Percentiles rank a stretch among this genome's conserved stretches.
Evolutionary conservation across 2,888 invertebrate species (phyloP).

Genomic region (Diarsia mendica): DNA sequence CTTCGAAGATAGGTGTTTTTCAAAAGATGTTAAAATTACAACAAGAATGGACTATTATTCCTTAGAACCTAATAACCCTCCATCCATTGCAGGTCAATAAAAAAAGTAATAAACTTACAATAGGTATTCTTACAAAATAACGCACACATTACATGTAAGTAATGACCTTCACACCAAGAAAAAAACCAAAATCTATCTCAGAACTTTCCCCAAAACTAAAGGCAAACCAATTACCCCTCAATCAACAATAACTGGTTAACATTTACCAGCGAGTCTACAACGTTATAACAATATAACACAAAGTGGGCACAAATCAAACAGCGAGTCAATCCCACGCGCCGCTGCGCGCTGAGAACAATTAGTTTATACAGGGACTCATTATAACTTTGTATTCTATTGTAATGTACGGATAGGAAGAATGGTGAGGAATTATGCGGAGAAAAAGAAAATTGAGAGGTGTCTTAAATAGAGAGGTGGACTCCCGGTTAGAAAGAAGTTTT

Average conservation of each 20-base stretch:
- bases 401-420: slow-evolving; percentile 60
- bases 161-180: too few species aligned
- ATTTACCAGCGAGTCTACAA: slow-evolving; percentile 33
- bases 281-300: slow-evolving; percentile 56
- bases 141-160: too few species aligned
- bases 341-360: slow-evolving; percentile 74
- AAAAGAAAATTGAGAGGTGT: too few species aligned
- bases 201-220: slow-evolving; percentile 3
- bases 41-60: too few species aligned
- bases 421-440: background rate
- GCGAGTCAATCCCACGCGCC: slow-evolving; percentile 75
- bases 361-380: slow-evolving; percentile 80
- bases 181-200: background rate
- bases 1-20: too few species aligned
- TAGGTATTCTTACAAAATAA: too few species aligned
- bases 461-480: too few species aligned
- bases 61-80: too few species aligned
- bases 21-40: too few species aligned
- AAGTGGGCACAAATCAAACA: slow-evolving; percentile 79
- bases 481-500: too few species aligned
- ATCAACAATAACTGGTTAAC: slow-evolving; percentile 47
- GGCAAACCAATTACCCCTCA: slow-evolving; percentile 53
- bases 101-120: too few species aligned
- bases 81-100: too few species aligned
- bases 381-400: slow-evolving; percentile 73